phyloP scores from a whole-genome alignment of 1,140 invertebrate species.

The Drosophila insularis region DNA sequence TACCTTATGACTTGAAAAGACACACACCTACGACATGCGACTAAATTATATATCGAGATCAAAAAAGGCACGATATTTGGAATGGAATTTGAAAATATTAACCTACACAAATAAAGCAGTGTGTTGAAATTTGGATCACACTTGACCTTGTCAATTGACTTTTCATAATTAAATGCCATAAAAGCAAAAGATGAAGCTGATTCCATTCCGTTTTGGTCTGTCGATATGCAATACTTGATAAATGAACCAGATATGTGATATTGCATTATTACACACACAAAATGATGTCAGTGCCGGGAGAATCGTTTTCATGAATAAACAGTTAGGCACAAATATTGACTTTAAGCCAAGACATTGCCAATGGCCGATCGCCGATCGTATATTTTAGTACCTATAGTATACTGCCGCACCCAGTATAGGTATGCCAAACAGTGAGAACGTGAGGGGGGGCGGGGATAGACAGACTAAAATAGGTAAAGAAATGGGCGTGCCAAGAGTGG shows the following conservation, averaged over 20 bases:
- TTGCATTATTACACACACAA: conserved; percentile 19
- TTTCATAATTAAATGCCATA: conserved; percentile 20
- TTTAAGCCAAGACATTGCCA: conserved; percentile 46
- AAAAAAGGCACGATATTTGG: conserved; percentile 13
- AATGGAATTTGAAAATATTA: conserved; percentile 50
- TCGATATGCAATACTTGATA: conserved; percentile 33
- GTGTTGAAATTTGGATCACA: neutral
- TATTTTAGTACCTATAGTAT: neutral
- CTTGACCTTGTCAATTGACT: conserved; percentile 46
- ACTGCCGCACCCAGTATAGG: conserved; percentile 51
- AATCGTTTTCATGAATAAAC: conserved; percentile 15
- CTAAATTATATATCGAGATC: conserved; percentile 2
- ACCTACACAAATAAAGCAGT: conserved; percentile 14
- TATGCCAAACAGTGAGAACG: conserved; percentile 3
- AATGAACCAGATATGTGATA: conserved; percentile 29
- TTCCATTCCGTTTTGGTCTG: neutral
- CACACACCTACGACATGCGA: conserved; percentile 28
- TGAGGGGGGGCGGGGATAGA: conserved; percentile 19
- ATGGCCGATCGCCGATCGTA: conserved; percentile 1
- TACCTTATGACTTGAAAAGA: conserved; percentile 34
- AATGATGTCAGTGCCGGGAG: conserved; percentile 45
- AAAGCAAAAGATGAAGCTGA: neutral
- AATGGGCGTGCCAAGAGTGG: conserved; percentile 1
- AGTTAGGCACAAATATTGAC: conserved; percentile 66
- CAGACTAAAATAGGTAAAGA: conserved; percentile 21